A percentile compares a stretch with the other conserved stretches of the same genome.
phyloP scores from a whole-genome alignment of 2,888 invertebrate genomes.

The Boloria selene region DNA sequence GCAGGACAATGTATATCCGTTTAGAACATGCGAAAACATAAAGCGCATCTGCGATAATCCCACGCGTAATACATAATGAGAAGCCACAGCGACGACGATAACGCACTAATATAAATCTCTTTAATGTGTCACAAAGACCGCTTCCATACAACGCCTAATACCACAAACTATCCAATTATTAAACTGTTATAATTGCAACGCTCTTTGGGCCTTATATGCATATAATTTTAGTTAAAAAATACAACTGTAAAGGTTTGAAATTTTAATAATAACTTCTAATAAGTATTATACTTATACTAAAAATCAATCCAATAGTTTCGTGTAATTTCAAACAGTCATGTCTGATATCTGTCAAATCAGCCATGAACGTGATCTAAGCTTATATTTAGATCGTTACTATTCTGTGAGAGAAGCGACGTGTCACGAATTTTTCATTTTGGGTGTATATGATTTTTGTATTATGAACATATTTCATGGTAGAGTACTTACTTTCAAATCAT shows the following conservation, averaged over 20 bases:
- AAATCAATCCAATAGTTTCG: too few relatives aligned
- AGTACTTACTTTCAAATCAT: too few relatives aligned
- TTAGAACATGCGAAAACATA: constrained; percentile 21
- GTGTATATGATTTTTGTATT: too few relatives aligned
- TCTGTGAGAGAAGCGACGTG: too few relatives aligned
- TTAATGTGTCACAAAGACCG: constrained; percentile 34
- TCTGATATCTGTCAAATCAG: too few relatives aligned
- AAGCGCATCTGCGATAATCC: constrained; percentile 20
- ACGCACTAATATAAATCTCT: constrained; percentile 32
- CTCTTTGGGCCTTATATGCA: neutral
- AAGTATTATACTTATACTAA: too few relatives aligned
- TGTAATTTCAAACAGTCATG: too few relatives aligned
- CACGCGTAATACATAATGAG: constrained; percentile 28
- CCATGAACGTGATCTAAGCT: too few relatives aligned
- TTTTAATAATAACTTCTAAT: too few relatives aligned
- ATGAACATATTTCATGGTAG: too few relatives aligned
- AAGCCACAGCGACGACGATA: constrained; percentile 20
- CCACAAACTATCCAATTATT: constrained; percentile 13
- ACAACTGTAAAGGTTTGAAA: neutral
- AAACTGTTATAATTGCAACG: neutral
- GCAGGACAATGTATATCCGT: constrained; percentile 6
- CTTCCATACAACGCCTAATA: constrained; percentile 17
- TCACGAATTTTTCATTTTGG: too few relatives aligned
- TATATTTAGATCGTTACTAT: too few relatives aligned
- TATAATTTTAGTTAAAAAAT: constrained; percentile 1